These are phyloP conservation scores for Drosophila pseudoananassae DNA, from an alignment of 1,140 invertebrate genomes.

Conservation along the genomic window DNA sequence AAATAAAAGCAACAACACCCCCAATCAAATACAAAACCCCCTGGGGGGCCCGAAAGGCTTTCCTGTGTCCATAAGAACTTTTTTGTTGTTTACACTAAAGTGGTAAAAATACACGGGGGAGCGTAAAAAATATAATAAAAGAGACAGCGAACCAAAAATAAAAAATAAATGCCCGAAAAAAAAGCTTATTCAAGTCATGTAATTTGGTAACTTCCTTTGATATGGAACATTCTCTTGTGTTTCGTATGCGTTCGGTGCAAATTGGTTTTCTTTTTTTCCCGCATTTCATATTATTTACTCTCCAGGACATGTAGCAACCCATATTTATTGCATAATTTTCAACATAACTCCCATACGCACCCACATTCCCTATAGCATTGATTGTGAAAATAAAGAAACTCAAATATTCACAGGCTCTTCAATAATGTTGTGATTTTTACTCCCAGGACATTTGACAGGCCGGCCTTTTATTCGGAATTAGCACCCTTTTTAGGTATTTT, in stretches of 20 bases:
- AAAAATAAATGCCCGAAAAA: constrained; percentile 13
- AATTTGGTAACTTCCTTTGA: constrained; percentile 56
- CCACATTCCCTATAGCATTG: constrained; percentile 11
- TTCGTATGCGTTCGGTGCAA: constrained; percentile 46
- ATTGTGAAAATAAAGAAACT: constrained; percentile 37
- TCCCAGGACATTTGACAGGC: constrained; percentile 11
- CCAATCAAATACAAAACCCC: constrained; percentile 37
- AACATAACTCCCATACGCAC: constrained; percentile 10
- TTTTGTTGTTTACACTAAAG: constrained; percentile 33
- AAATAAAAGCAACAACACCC: neutral
- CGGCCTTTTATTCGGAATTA: neutral
- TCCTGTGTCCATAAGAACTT: constrained; percentile 42
- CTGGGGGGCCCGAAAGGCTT: constrained; percentile 24
- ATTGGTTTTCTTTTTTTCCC: constrained; percentile 35
- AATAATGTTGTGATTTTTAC: constrained; percentile 30
- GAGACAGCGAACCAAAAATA: constrained; percentile 9
- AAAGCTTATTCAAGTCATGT: constrained; percentile 46
- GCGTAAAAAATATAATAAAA: constrained; percentile 13
- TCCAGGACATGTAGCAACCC: constrained; percentile 31
- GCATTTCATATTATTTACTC: constrained; percentile 50
- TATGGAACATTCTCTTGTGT: constrained; percentile 42
- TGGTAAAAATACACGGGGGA: constrained; percentile 35
- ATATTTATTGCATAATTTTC: constrained; percentile 70
- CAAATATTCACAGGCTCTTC: constrained; percentile 27
- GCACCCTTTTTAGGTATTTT: neutral